Base-by-base conservation (phyloP, 2,888 invertebrate genomes). In the Epicampocera succincta region DNA sequence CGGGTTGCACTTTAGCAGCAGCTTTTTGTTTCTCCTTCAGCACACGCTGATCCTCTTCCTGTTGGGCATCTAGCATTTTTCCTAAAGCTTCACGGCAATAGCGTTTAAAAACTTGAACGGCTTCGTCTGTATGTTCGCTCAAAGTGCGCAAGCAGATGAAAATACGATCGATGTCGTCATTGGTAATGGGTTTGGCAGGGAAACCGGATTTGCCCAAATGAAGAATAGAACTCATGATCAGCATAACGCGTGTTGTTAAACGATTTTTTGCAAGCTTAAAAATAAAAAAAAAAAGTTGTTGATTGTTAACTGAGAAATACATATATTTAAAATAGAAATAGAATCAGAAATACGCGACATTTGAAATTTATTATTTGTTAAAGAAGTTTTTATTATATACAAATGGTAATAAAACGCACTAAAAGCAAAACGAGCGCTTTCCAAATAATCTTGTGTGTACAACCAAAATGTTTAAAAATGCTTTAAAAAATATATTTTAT, bases 81-180 rank as follows among this genome's bases (percentile, higher is more conserved):
- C 95, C 95, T 19, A 98, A 92, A 2, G 97, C 95, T 52, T 93
- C 93, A 33, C 97, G 94, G 87, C 95, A 98, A 83, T 93, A 93
- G 69, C 92, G 91, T 69, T 93, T 94, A 11, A 95, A 98, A 61
- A 95, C 94, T 50, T 93, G 92, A 12, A 94, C 93, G 69, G 96
- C 93, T 79, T 94, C 91, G 0, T 93, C 93, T 3, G 95, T 93
- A 11, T 94, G 93, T 79, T 94, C 94, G 46, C 95, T 94, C 13
- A 96, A 92, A 0, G 95, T 95, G 81, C 94, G 93, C 85, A 98
- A 91, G 88, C 97, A 97, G 85, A 96, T 92, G 63, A 96, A 94
- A 75, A 98, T 94, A 88, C 98, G 95, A 90, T 99, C 98, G 42
- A 94, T 92, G 91, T 99, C 98, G 90, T 99, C 99, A 86, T 98